A percentile compares a stretch with the other conserved stretches of the same genome.
These are phyloP conservation scores for Corythornis cristatus DNA, from an alignment of 2,113 vertebrate species.

Conservation along the genomic window DNA sequence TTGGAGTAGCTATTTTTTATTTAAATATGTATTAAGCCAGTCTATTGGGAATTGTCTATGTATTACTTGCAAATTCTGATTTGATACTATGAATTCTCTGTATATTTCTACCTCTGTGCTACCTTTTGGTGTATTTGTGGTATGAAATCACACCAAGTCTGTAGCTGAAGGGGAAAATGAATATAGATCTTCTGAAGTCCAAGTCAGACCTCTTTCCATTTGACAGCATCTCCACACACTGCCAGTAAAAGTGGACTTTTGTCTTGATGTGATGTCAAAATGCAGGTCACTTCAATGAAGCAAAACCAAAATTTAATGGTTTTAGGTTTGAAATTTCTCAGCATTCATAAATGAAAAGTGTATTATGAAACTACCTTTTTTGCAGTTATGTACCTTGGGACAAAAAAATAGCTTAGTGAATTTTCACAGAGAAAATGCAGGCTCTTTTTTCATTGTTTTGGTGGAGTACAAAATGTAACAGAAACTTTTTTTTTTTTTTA, in stretches of 20 bases:
- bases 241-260: not conserved
- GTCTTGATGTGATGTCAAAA: slow-evolving; percentile 15
- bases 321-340: slow-evolving; percentile 11
- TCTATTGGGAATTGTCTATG: not conserved
- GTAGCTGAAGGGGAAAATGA: not conserved
- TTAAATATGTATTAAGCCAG: not conserved
- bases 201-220: slow-evolving; percentile 2
- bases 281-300: not conserved
- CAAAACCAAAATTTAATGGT: not conserved
- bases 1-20: not conserved
- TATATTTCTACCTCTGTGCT: not conserved
- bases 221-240: not conserved
- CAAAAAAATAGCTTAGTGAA: not conserved
- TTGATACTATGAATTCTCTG: not conserved
- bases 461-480: not conserved
- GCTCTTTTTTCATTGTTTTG: not conserved
- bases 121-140: not conserved
- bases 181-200: not conserved
- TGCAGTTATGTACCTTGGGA: not conserved
- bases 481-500: not conserved
- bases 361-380: not conserved
- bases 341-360: not conserved
- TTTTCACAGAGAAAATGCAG: not conserved
- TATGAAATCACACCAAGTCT: not conserved
- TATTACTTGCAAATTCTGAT: not conserved